Base-by-base conservation (phyloP, 2,797 vertebrate species). In the Chloroceryle inda region DNA sequence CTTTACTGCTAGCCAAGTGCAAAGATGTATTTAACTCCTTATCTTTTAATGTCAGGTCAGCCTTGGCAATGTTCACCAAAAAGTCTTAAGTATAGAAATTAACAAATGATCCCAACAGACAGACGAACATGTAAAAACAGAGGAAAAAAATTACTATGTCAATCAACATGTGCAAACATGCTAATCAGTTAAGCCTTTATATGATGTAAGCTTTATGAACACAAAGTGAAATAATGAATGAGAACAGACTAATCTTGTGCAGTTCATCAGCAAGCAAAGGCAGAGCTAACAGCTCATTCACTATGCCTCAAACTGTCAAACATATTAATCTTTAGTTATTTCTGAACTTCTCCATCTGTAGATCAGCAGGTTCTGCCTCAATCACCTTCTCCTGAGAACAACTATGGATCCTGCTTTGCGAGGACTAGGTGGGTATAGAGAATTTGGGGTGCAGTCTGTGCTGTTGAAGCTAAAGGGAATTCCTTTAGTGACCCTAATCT, bases 1-100 rank as follows among this genome's bases (percentile, higher is more conserved):
- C 99, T 85, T 98, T 99, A 97, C 98, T 99, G 97, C 99, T 99
- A 71, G 99, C 99, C 94, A 99, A 98, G 94, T 99, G 99, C 87
- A 99, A 98, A 59, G 98, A 98, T 6, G 99, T 99, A 97, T 99
- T 99, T 85, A 98, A 97, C 22, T 99, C 98, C 83, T 98, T 98
- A 84, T 99, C 99, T 18, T 98, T 98, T 79, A 99, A 87, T 75
- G 98, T 98, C 95, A 99, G 97, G 95, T 98, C 98, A 83, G 98
- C 98, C 47, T 98, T 98, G 87, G 98, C 97, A 93, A 96, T 96
- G 95, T 98, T 99, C 96, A 99, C 97, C 98, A 99, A 97, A 96
- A 99, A 97, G 96, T 99, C 99, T 99, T 97, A 40, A 86, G 88
- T 59, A 90, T 0, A 88, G n/a, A 83, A 93, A 90, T 67, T 42